Conservation (phyloP, 1,140 invertebrate genomes). For the Chrysopa pallens region DNA sequence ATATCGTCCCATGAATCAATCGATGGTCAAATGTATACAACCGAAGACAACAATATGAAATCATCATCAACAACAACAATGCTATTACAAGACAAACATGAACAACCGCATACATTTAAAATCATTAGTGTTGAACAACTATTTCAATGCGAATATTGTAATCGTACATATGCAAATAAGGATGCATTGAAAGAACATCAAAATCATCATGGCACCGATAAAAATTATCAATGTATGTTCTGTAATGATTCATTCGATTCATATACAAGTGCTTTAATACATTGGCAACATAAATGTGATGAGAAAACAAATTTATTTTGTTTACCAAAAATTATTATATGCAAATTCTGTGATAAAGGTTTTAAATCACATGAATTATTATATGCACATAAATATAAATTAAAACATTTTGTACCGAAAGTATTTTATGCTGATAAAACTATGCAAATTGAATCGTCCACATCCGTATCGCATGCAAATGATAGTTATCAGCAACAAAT, state of each 20-base stretch:
- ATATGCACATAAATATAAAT: slow-evolving; percentile 21
- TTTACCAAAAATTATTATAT: slow-evolving; percentile 19
- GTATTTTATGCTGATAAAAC: slow-evolving; percentile 2
- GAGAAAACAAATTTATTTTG: slow-evolving; percentile 22
- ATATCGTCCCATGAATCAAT: background rate
- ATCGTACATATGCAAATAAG: slow-evolving; percentile 28
- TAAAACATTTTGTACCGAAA: slow-evolving; percentile 20
- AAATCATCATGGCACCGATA: slow-evolving; percentile 24
- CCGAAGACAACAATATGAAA: slow-evolving; percentile 9
- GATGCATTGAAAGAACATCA: slow-evolving; percentile 26
- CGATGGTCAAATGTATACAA: background rate
- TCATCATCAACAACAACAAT: background rate
- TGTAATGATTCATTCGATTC: slow-evolving; percentile 29
- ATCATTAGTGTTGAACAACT: slow-evolving; percentile 22
- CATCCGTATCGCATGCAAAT: no score
- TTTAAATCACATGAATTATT: slow-evolving; percentile 22
- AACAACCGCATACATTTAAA: background rate
- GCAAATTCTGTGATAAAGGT: slow-evolving; percentile 21
- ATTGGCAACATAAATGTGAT: slow-evolving; percentile 33
- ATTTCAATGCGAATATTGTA: slow-evolving; percentile 38
- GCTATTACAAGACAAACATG: background rate
- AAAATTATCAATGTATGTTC: slow-evolving; percentile 32
- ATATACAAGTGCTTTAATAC: slow-evolving; percentile 25
- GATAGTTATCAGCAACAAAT: no score
- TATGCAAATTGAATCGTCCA: background rate